These are phyloP conservation scores for Netelia virgata DNA, from an alignment of 2,888 invertebrate genomes.

Conservation along the genomic window DNA sequence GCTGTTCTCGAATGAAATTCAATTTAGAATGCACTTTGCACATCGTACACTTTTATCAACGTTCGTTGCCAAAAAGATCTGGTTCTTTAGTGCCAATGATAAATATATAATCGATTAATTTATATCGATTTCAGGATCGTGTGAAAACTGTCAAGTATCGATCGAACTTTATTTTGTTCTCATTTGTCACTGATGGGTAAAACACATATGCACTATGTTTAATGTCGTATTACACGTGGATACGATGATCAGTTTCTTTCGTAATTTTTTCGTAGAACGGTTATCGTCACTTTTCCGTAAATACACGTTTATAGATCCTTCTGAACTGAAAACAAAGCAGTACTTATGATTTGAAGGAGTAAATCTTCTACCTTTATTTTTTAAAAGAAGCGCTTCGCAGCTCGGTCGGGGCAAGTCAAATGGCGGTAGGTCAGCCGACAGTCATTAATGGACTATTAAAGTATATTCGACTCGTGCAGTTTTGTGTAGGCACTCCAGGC, in stretches of 20 bases:
- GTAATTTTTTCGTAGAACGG: too few relatives aligned
- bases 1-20: not conserved
- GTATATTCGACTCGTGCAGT: too few relatives aligned
- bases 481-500: not conserved
- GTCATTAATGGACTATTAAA: not conserved
- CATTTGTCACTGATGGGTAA: too few relatives aligned
- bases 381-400: not conserved
- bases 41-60: not conserved
- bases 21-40: not conserved
- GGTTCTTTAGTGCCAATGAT: too few relatives aligned
- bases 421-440: not conserved
- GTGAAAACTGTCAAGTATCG: too few relatives aligned
- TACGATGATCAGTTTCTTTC: too few relatives aligned
- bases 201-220: too few relatives aligned
- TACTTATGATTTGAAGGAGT: not conserved
- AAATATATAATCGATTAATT: too few relatives aligned
- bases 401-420: not conserved
- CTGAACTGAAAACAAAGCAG: not conserved
- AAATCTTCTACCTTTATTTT: not conserved
- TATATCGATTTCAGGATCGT: too few relatives aligned
- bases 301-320: not conserved
- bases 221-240: too few relatives aligned
- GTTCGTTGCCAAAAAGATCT: not conserved
- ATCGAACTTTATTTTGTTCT: too few relatives aligned
- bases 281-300: not conserved